Percentiles rank a stretch among this genome's conserved stretches.
These are phyloP conservation scores for Seira ritae DNA, from an alignment of 2,888 invertebrate species.

Conservation along the genomic window DNA sequence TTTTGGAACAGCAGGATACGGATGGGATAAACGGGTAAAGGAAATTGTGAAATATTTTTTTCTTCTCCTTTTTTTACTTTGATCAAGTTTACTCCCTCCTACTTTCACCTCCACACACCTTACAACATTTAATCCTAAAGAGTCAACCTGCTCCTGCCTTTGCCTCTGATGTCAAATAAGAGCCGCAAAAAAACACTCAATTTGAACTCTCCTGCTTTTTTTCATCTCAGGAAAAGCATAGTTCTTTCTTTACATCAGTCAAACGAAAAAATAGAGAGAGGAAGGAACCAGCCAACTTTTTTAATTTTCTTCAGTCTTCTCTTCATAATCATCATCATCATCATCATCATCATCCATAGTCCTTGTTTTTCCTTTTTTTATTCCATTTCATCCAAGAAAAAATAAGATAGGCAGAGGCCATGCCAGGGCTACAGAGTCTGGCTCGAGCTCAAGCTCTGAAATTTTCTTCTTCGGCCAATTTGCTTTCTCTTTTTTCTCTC, in stretches of 20 bases:
- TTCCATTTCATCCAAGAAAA: background rate
- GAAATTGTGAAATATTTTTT: background rate
- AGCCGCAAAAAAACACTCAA: constrained; percentile 1
- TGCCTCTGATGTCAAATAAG: background rate
- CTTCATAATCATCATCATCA: constrained; percentile 17
- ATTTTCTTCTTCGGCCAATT: too few species aligned
- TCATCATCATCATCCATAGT: too few species aligned
- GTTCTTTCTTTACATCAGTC: constrained; percentile 4
- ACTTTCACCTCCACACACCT: background rate
- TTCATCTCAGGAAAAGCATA: background rate
- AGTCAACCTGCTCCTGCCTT: background rate
- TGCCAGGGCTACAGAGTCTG: too few species aligned
- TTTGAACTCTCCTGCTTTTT: constrained; percentile 4
- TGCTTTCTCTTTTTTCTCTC: background rate
- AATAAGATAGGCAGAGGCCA: too few species aligned
- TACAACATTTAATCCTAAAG: background rate
- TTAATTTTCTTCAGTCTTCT: constrained; percentile 31
- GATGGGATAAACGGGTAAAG: background rate
- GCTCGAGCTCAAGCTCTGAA: too few species aligned
- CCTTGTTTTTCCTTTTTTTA: constrained; percentile 1
- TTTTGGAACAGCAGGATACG: background rate
- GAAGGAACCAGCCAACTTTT: constrained; percentile 34
- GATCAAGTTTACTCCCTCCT: background rate
- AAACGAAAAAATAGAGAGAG: constrained; percentile 21
- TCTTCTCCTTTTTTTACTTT: background rate